These are phyloP conservation scores for Andrena fulva DNA, from an alignment of 2,888 invertebrate genomes.

Conservation along the genomic window DNA sequence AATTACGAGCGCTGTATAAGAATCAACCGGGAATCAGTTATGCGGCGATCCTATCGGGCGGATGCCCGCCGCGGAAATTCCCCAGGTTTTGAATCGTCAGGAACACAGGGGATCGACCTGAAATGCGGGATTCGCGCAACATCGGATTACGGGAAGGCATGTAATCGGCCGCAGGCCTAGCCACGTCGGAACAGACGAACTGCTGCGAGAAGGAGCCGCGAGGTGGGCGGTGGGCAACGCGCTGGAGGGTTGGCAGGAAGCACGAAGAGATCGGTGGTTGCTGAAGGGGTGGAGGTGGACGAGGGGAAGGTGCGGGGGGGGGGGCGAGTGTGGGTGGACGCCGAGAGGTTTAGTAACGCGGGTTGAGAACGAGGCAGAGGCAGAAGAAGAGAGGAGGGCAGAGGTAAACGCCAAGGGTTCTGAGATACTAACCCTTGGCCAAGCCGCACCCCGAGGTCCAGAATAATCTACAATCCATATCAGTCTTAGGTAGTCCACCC, in stretches of 20 bases:
- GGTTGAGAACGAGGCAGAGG: slow-evolving; percentile 70
- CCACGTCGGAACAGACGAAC: slow-evolving; percentile 77
- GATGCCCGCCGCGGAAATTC: slow-evolving; percentile 46
- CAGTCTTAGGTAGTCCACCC: slow-evolving; percentile 84
- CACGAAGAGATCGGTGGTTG: slow-evolving; percentile 63
- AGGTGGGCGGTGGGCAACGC: slow-evolving; percentile 63
- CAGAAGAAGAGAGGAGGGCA: slow-evolving; percentile 66
- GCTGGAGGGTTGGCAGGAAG: slow-evolving; percentile 54
- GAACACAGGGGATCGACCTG: slow-evolving; percentile 58
- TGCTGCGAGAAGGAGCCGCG: slow-evolving; percentile 71
- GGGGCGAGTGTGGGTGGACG: slow-evolving; percentile 62
- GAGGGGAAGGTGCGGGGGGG: too few species aligned
- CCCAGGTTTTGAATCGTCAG: slow-evolving; percentile 57
- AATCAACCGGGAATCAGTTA: background rate
- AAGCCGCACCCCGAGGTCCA: slow-evolving; percentile 84
- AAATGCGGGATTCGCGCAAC: slow-evolving; percentile 78
- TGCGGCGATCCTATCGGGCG: background rate
- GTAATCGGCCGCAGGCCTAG: slow-evolving; percentile 81
- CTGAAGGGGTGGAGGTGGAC: slow-evolving; percentile 33
- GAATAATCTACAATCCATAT: slow-evolving; percentile 85
- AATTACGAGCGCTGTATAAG: too few species aligned
- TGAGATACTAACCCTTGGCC: slow-evolving; percentile 83
- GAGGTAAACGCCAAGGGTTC: slow-evolving; percentile 75
- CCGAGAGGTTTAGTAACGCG: slow-evolving; percentile 74
- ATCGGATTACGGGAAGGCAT: slow-evolving; percentile 82